A percentile compares a stretch with the other conserved stretches of the same genome.
These are phyloP conservation scores for Galeruca laticollis DNA, from an alignment of 2,888 invertebrate species.

Conservation along the genomic window DNA sequence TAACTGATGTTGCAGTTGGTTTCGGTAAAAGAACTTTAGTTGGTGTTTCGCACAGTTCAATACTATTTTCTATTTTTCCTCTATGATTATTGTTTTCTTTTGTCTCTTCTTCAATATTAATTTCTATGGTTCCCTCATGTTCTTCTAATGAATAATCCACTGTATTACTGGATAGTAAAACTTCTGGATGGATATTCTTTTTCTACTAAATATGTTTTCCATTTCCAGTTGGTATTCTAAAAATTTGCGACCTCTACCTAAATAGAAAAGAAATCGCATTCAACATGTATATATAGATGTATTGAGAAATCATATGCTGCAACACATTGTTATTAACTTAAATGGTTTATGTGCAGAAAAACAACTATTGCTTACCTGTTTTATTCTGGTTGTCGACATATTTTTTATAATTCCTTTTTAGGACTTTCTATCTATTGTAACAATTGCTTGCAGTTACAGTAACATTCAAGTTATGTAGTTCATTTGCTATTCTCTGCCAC, in stretches of 20 bases:
- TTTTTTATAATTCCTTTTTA: background rate
- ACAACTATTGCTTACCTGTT: background rate
- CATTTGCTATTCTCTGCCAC: background rate
- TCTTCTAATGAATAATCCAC: no score
- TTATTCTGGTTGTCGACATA: background rate
- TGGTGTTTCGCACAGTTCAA: no score
- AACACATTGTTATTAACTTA: background rate
- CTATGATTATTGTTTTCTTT: no score
- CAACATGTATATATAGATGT: background rate
- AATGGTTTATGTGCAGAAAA: background rate
- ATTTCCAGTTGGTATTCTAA: background rate
- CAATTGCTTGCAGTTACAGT: background rate
- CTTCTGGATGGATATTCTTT: no score
- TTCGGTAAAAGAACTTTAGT: no score
- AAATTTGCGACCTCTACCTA: background rate
- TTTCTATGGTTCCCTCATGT: no score
- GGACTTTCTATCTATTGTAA: background rate
- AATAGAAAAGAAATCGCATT: background rate
- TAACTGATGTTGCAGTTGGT: no score
- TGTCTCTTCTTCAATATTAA: no score
- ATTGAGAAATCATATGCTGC: background rate
- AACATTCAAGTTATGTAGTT: background rate
- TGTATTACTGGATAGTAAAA: no score
- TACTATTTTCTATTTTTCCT: no score
- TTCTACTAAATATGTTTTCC: background rate